These are phyloP conservation scores for Heliconius melpomene DNA, from an alignment of 1,140 invertebrate species.

Conservation along the genomic window DNA sequence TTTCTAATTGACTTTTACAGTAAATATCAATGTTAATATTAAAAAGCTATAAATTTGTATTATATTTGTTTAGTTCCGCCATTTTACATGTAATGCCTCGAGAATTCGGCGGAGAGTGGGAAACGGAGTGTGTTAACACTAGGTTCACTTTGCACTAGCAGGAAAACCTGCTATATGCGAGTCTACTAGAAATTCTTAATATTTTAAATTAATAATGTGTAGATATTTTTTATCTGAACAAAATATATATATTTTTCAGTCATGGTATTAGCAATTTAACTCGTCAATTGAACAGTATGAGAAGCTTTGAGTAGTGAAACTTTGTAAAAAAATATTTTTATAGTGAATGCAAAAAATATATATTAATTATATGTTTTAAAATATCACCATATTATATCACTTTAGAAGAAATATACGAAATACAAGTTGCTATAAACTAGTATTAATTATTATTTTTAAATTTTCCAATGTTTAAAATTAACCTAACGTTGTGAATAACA, in stretches of 20 bases:
- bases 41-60: not conserved
- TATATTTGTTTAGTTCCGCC: not conserved
- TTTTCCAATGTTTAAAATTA: not conserved
- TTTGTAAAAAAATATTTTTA: not conserved
- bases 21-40: constrained; percentile 31
- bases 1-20: constrained; percentile 72
- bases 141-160: too few species aligned
- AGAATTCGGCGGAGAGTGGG: too few species aligned
- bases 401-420: too few species aligned
- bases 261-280: not conserved
- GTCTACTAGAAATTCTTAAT: too few species aligned
- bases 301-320: not conserved
- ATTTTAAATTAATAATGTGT: too few species aligned
- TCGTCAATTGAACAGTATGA: not conserved
- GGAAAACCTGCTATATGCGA: too few species aligned
- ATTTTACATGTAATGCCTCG: too few species aligned
- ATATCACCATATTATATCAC: too few species aligned
- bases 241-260: not conserved
- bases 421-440: not conserved
- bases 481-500: not conserved
- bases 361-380: not conserved
- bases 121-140: too few species aligned
- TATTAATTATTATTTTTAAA: not conserved
- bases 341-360: not conserved
- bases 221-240: too few species aligned